Evolutionary conservation across 2,888 invertebrate species (phyloP).

Genomic region (Torymus tubicola): DNA sequence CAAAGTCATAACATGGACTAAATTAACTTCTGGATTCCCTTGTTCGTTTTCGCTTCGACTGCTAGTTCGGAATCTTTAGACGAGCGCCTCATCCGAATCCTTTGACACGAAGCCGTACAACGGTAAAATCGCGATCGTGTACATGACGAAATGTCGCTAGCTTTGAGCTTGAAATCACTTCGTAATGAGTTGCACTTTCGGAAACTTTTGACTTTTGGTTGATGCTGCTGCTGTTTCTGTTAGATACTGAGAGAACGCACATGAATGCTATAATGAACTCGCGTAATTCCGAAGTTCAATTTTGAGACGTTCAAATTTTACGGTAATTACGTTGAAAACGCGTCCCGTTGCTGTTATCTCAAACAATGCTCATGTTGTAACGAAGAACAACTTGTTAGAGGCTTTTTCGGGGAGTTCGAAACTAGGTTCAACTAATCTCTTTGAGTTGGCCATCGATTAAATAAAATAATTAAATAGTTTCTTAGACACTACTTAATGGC

Average conservation of each 20-base stretch:
- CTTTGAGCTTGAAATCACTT: conserved; percentile 17
- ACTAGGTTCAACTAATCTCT: too few species aligned
- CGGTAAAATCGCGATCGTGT: conserved; percentile 19
- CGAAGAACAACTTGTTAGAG: too few species aligned
- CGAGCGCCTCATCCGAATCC: conserved; percentile 1
- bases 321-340: background rate
- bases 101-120: background rate
- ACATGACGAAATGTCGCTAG: background rate
- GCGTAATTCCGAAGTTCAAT: conserved; percentile 20
- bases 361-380: background rate
- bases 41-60: too few species aligned
- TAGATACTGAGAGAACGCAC: conserved; percentile 3
- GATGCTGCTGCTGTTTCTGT: background rate
- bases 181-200: conserved; percentile 2
- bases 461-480: too few species aligned
- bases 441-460: too few species aligned
- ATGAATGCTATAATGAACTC: conserved; percentile 12
- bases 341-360: background rate
- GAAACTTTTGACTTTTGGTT: conserved; percentile 19
- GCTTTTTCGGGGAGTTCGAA: too few species aligned
- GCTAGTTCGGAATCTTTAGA: too few species aligned
- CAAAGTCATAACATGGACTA: too few species aligned
- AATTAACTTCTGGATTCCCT: too few species aligned
- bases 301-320: conserved; percentile 25
- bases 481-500: too few species aligned